Conservation (phyloP, 2,888 invertebrate species). For the Conus canariensis region DNA sequence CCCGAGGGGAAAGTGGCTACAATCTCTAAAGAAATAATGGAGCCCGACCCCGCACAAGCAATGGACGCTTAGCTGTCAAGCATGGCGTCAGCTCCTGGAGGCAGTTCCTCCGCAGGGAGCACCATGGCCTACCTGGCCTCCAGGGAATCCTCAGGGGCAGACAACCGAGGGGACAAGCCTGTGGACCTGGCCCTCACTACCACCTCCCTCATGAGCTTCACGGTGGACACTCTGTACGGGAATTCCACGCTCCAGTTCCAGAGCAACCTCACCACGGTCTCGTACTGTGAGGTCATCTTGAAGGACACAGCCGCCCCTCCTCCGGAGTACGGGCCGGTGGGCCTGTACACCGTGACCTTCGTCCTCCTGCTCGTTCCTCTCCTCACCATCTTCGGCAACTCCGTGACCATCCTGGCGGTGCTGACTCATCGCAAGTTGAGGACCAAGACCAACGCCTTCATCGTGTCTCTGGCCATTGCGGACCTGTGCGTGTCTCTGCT, state of each 20-base stretch:
- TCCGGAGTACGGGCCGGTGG: slow-evolving; percentile 56
- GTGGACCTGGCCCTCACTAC: neutral
- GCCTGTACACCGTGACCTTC: slow-evolving; percentile 60
- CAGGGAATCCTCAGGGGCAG: neutral
- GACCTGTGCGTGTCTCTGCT: slow-evolving; percentile 72
- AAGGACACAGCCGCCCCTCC: slow-evolving; percentile 63
- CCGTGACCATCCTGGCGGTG: slow-evolving; percentile 71
- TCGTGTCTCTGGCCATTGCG: slow-evolving; percentile 71
- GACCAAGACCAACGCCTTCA: slow-evolving; percentile 73
- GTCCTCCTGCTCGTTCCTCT: slow-evolving; percentile 67
- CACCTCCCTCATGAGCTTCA: neutral
- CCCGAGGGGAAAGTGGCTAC: neutral
- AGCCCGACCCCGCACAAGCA: neutral
- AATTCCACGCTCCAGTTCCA: neutral
- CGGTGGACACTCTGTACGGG: neutral
- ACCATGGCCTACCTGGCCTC: neutral
- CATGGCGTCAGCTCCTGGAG: neutral
- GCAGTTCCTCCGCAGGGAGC: neutral
- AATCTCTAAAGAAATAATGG: neutral
- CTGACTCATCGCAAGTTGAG: slow-evolving; percentile 69
- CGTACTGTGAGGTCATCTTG: slow-evolving; percentile 58
- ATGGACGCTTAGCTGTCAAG: neutral
- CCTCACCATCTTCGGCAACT: slow-evolving; percentile 71
- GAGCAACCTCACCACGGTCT: neutral
- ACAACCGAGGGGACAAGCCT: neutral